Evolutionary conservation across 1,140 invertebrate genomes (phyloP).

Genomic region (Rhopalosiphum padi): DNA sequence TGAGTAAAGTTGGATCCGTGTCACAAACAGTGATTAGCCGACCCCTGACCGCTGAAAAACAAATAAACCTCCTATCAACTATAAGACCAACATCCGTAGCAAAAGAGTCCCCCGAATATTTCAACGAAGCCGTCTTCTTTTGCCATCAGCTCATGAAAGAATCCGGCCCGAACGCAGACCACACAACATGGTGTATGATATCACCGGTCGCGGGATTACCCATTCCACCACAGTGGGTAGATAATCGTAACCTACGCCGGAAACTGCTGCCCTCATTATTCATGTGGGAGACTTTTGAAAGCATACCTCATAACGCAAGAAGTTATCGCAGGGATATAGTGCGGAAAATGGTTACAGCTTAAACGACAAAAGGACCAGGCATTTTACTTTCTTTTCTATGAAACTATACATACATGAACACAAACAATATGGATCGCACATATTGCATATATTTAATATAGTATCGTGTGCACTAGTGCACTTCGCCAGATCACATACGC

Average conservation of each 20-base stretch:
- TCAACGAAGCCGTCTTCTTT: neutral
- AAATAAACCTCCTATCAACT: neutral
- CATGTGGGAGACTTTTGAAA: neutral
- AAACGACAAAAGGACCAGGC: too few relatives aligned
- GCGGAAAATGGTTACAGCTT: too few relatives aligned
- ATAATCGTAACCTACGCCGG: neutral
- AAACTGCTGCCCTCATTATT: neutral
- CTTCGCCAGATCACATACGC: too few relatives aligned
- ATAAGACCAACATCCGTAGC: neutral
- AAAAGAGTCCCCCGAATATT: neutral
- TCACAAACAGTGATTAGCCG: neutral
- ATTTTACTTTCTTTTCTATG: too few relatives aligned
- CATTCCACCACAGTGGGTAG: neutral
- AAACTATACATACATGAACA: too few relatives aligned
- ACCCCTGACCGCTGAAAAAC: neutral
- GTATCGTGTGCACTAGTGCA: too few relatives aligned
- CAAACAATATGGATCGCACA: too few relatives aligned
- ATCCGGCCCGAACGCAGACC: neutral
- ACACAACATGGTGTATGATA: neutral
- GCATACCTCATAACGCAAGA: too few relatives aligned
- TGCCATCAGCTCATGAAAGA: neutral
- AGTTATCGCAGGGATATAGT: too few relatives aligned
- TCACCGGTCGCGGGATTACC: neutral
- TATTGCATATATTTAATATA: too few relatives aligned
- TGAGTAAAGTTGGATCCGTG: neutral